Conservation (phyloP, 1,140 invertebrate genomes). For the Helicoverpa armigera region DNA sequence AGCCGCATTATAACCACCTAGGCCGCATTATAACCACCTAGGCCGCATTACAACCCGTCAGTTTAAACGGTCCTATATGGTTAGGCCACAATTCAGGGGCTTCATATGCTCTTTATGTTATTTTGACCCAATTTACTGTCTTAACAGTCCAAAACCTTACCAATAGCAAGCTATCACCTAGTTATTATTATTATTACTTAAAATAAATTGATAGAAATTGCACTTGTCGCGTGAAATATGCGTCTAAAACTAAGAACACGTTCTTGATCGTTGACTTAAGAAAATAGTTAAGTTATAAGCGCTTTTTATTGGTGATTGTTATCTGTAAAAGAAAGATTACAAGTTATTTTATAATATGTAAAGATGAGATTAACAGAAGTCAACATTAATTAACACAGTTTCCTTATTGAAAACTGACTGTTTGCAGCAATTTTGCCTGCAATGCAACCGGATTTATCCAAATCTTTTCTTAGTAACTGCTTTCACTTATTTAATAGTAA, state of each 20-base stretch:
- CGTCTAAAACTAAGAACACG: slow-evolving; percentile 48
- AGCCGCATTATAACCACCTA: not conserved
- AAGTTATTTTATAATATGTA: too few relatives aligned
- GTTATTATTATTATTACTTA: not conserved
- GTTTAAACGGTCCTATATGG: not conserved
- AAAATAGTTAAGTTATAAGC: slow-evolving; percentile 27
- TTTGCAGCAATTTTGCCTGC: too few relatives aligned
- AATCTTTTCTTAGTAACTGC: too few relatives aligned
- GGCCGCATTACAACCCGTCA: not conserved
- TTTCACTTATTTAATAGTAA: too few relatives aligned
- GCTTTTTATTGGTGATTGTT: slow-evolving; percentile 1
- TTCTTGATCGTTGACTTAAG: slow-evolving; percentile 20
- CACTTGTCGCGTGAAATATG: slow-evolving; percentile 29
- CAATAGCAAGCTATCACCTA: slow-evolving; percentile 8
- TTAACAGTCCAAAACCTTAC: not conserved
- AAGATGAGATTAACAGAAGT: too few relatives aligned
- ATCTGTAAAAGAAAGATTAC: slow-evolving; percentile 21
- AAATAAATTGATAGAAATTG: slow-evolving; percentile 17
- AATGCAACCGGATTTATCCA: too few relatives aligned
- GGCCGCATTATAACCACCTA: not conserved
- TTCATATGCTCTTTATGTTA: not conserved
- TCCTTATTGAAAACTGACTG: too few relatives aligned
- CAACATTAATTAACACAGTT: too few relatives aligned
- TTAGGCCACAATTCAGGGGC: not conserved
- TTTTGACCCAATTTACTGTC: slow-evolving; percentile 4